These are phyloP conservation scores for Eciton burchellii DNA, from an alignment of 1,140 invertebrate genomes.

Conservation along the genomic window DNA sequence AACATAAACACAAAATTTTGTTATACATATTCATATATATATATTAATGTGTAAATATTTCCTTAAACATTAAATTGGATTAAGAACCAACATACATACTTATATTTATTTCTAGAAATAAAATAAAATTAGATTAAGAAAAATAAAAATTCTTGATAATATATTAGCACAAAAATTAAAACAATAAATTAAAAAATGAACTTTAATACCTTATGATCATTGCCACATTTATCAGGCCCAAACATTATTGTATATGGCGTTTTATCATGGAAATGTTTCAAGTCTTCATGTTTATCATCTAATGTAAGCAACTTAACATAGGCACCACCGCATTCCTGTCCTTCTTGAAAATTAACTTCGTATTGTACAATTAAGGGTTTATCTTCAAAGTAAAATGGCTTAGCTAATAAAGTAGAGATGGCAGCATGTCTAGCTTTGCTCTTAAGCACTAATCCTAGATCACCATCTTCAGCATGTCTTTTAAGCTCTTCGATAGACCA, in stretches of 20 bases:
- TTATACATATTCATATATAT: background rate
- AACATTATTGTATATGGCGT: constrained; percentile 99
- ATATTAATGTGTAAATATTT: background rate
- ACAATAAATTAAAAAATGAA: background rate
- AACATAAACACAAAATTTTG: constrained; percentile 29
- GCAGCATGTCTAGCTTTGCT: constrained; percentile 99
- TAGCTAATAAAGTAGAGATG: constrained; percentile 92
- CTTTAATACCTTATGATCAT: constrained; percentile 92
- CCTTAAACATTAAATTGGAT: background rate
- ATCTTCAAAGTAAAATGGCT: constrained; percentile 94
- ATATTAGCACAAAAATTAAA: background rate
- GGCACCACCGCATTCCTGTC: constrained; percentile 99
- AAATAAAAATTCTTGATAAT: no score
- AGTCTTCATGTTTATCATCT: constrained; percentile 89
- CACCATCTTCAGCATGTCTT: constrained; percentile 91
- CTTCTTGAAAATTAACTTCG: constrained; percentile 95
- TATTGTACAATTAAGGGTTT: constrained; percentile 98
- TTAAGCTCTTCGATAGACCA: constrained; percentile 93
- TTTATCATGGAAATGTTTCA: constrained; percentile 96
- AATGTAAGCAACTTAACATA: constrained; percentile 97
- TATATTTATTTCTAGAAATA: background rate
- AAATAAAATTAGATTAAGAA: background rate
- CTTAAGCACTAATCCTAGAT: constrained; percentile 96
- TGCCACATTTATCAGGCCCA: constrained; percentile 99
- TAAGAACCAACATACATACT: background rate